Percentiles rank a stretch among this genome's conserved stretches.
Evolutionary conservation across 2,888 invertebrate genomes (phyloP).

Genomic region (Thereva nobilitata): DNA sequence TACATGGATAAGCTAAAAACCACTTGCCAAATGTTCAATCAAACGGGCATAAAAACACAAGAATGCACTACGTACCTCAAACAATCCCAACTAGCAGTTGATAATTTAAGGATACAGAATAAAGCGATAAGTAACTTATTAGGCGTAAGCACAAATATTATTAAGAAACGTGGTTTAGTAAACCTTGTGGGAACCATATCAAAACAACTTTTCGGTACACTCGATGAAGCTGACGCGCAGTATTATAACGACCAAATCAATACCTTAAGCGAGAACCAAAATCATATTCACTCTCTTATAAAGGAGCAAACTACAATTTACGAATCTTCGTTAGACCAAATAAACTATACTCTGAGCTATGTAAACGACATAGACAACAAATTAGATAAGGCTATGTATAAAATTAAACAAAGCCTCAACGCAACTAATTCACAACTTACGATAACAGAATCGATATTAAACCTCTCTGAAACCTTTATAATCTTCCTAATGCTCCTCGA

Average conservation of each 20-base stretch:
- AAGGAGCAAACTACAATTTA: no score
- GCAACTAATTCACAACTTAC: no score
- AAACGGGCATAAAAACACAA: background rate
- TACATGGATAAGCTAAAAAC: background rate
- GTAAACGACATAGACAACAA: no score
- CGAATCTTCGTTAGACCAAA: no score
- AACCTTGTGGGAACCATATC: background rate
- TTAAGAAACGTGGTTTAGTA: background rate
- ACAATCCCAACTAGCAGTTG: background rate
- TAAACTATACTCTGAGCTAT: no score
- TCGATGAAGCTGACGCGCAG: background rate
- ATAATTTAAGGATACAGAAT: background rate
- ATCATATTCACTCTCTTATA: no score
- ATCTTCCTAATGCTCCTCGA: no score
- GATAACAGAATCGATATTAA: no score
- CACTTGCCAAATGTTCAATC: background rate
- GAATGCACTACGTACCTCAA: background rate
- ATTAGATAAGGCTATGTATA: no score
- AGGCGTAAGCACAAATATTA: background rate
- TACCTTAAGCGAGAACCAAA: no score
- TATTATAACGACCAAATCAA: background rate
- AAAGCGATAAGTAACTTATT: conserved; percentile 2
- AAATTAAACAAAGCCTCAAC: no score
- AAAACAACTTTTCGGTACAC: conserved; percentile 3
- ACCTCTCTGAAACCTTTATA: no score